Evolutionary conservation across 1,140 invertebrate species (phyloP).

Genomic region (Glossosoma conforme): DNA sequence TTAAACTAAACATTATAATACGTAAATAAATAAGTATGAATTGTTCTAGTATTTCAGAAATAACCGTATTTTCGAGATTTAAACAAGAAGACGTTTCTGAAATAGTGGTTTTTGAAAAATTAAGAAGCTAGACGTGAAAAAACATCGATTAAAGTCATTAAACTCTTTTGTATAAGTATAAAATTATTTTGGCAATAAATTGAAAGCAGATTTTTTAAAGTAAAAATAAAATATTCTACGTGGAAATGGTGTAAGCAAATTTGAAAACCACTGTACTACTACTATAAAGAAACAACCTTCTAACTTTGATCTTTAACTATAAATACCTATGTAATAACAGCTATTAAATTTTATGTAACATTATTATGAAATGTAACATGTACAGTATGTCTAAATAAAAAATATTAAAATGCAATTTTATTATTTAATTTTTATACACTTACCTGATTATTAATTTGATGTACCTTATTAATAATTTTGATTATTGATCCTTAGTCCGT

Average conservation of each 20-base stretch:
- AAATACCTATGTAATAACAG: slow-evolving; percentile 24
- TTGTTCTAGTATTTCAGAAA: slow-evolving; percentile 1
- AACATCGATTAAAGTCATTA: too few species aligned
- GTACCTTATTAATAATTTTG: not conserved
- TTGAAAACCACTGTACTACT: slow-evolving; percentile 6
- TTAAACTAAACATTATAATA: slow-evolving; percentile 1
- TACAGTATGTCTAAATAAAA: slow-evolving; percentile 33
- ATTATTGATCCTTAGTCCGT: too few species aligned
- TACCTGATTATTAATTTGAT: not conserved
- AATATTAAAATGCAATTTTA: slow-evolving; percentile 13
- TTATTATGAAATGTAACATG: slow-evolving; percentile 31
- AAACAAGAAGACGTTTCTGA: too few species aligned
- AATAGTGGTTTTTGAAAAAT: too few species aligned
- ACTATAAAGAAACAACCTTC: slow-evolving; percentile 9
- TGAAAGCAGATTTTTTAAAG: too few species aligned
- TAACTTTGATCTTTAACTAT: slow-evolving; percentile 14
- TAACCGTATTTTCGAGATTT: not conserved
- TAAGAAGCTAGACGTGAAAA: too few species aligned
- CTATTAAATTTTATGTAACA: slow-evolving; percentile 31
- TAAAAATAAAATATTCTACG: too few species aligned
- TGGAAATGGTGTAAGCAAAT: too few species aligned
- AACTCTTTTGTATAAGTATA: too few species aligned
- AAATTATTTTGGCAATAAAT: too few species aligned
- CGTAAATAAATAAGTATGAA: slow-evolving; percentile 5
- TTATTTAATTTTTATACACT: slow-evolving; percentile 3